Evolutionary conservation across 2,888 invertebrate species (phyloP), one percentile per base, ranked within the genome.

Genomic region (Rotaria sp.): DNA sequence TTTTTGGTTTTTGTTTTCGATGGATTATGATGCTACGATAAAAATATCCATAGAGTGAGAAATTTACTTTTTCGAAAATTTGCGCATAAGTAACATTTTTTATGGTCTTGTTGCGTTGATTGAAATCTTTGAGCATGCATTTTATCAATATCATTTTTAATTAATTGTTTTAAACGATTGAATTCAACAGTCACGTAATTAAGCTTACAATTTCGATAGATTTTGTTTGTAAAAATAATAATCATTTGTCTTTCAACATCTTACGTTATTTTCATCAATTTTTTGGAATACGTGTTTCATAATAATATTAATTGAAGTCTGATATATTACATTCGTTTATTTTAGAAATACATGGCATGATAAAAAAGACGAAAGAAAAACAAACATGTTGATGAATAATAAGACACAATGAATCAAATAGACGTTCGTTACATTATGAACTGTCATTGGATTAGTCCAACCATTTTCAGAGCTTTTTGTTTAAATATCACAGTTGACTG

Each of bases 31-130:
- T n/a, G n/a, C n/a, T n/a, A n/a, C n/a, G n/a, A n/a, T n/a, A n/a
- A n/a, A n/a, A n/a, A n/a, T n/a, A n/a, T n/a, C n/a, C n/a, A n/a
- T n/a, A n/a, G n/a, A n/a, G n/a, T n/a, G n/a, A n/a, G n/a, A n/a
- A n/a, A n/a, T 57, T 57, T 57, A n/a, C 2, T 13, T 24, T 2
- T 75, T 48, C 85, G 87, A 75, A 94, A 93, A 80, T 93, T 92
- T 7, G 95, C 90, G 96, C 96, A 96, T 88, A 95, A 94, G 89
- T 94, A 94, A 89, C 94, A 94, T 90, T 94, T 94, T 88, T 94
- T 93, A 87, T 94, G 94, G 21, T 94, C 92, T 89, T 94, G 94
- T 91, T 96, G 96, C 93, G 98, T 93, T 90, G 95, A 94, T 18
- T 94, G 93, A 84, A 97, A 92, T 75, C 97, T 93, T 89, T 94